These are phyloP conservation scores for Dasysyrphus tricinctus DNA, from an alignment of 2,888 invertebrate species.

Conservation along the genomic window DNA sequence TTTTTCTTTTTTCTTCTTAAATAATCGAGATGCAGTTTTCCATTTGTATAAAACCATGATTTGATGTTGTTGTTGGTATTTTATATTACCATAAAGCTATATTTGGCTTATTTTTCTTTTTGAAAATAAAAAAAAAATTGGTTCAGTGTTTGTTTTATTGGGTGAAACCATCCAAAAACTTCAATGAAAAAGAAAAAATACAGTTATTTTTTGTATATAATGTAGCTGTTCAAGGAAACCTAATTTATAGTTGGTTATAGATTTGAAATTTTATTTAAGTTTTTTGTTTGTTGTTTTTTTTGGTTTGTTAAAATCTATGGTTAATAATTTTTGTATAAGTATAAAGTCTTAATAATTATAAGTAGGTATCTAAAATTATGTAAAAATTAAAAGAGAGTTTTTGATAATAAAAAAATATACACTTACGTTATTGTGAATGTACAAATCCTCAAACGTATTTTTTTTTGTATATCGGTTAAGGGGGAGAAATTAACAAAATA, in stretches of 20 bases:
- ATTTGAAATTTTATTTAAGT: not conserved
- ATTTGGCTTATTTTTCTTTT: conserved; percentile 57
- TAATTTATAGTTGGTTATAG: conserved; percentile 52
- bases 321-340: conserved; percentile 59
- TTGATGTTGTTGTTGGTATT: conserved; percentile 42
- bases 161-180: conserved; percentile 67
- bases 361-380: conserved; percentile 47
- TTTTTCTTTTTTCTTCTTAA: conserved; percentile 23
- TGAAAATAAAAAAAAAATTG: conserved; percentile 43
- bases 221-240: conserved; percentile 64
- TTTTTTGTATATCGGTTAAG: not conserved
- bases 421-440: conserved; percentile 55
- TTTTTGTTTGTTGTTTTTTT: conserved; percentile 16
- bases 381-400: conserved; percentile 46
- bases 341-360: conserved; percentile 51
- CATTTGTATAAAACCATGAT: conserved; percentile 71
- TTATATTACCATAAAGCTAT: conserved; percentile 60
- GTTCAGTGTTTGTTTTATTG: conserved; percentile 61
- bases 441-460: conserved; percentile 40
- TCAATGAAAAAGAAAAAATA: conserved; percentile 10
- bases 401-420: conserved; percentile 29
- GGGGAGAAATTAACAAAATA: conserved; percentile 36
- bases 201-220: not conserved
- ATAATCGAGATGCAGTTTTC: conserved; percentile 74
- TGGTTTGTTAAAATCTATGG: conserved; percentile 46